Evolutionary conservation across 2,797 vertebrate genomes (phyloP).

Genomic region (Sciurus vulgaris): DNA sequence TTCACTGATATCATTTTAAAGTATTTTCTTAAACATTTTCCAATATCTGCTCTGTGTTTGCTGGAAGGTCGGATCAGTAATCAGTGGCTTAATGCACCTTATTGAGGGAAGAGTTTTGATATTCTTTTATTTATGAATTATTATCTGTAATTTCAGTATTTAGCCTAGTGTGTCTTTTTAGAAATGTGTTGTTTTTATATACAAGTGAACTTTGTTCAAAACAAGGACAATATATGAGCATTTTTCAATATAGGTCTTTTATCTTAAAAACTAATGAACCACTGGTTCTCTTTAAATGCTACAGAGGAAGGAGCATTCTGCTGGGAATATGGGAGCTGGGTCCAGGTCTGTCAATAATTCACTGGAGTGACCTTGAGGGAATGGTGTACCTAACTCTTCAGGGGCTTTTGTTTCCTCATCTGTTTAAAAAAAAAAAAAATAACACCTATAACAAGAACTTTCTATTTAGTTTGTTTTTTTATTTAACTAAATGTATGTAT

Average conservation of each 20-base stretch:
- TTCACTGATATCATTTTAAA: conserved; percentile 43
- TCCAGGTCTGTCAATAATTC: conserved; percentile 57
- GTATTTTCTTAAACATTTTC: conserved; percentile 6
- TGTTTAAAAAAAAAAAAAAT: conserved; percentile 27
- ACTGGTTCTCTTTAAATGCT: conserved; percentile 28
- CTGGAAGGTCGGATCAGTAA: background rate
- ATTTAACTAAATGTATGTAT: background rate
- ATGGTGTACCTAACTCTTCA: background rate
- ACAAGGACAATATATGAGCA: background rate
- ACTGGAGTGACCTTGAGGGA: conserved; percentile 26
- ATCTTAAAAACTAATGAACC: background rate
- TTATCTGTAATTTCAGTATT: background rate
- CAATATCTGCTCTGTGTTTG: background rate
- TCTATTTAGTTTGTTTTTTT: background rate
- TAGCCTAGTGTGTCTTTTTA: background rate
- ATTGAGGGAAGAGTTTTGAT: background rate
- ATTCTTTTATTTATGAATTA: conserved; percentile 30
- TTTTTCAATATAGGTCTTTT: conserved; percentile 1
- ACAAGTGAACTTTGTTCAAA: background rate
- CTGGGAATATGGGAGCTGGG: background rate
- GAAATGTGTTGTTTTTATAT: background rate
- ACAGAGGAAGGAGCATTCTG: background rate
- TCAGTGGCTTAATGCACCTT: conserved; percentile 5
- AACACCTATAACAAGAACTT: conserved; percentile 13
- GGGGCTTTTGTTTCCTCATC: conserved; percentile 35